Evolutionary conservation across 2,888 invertebrate genomes (phyloP).

Genomic region (Galeruca laticollis): DNA sequence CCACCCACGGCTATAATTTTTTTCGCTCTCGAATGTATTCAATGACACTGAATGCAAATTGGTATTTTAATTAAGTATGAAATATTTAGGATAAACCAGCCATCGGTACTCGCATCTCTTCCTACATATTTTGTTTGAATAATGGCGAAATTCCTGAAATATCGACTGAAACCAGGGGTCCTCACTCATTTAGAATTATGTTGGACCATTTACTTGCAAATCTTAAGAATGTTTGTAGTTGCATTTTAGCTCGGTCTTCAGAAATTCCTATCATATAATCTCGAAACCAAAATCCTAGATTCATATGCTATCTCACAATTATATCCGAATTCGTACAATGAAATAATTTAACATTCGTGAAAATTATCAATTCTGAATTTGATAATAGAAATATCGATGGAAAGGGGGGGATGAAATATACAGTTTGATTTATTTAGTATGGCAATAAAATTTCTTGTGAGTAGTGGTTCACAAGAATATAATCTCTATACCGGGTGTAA

Average conservation of each 20-base stretch:
- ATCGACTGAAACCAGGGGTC: slow-evolving; percentile 46
- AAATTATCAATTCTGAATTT: slow-evolving; percentile 12
- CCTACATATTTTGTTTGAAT: slow-evolving; percentile 53
- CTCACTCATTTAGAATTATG: slow-evolving; percentile 42
- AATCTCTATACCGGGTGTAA: too few relatives aligned
- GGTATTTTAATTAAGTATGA: slow-evolving; percentile 51
- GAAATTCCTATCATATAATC: slow-evolving; percentile 45
- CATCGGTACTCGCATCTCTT: slow-evolving; percentile 46
- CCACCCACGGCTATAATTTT: not conserved
- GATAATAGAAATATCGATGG: too few relatives aligned
- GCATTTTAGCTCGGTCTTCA: slow-evolving; percentile 46
- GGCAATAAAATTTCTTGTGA: too few relatives aligned
- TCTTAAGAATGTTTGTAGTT: slow-evolving; percentile 51
- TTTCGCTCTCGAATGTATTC: not conserved
- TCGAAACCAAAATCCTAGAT: slow-evolving; percentile 36
- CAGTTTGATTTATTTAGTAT: too few relatives aligned
- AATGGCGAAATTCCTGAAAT: slow-evolving; percentile 57
- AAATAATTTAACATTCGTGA: slow-evolving; percentile 27
- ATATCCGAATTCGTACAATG: slow-evolving; percentile 32
- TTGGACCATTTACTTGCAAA: slow-evolving; percentile 43
- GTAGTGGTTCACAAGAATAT: too few relatives aligned
- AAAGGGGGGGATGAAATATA: too few relatives aligned
- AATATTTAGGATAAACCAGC: slow-evolving; percentile 51
- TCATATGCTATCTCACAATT: slow-evolving; percentile 30
- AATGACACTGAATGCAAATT: slow-evolving; percentile 20